A percentile compares a stretch with the other conserved stretches of the same genome.
These are phyloP conservation scores for Potorous gilbertii DNA, from an alignment of 2,797 vertebrate genomes.

Conservation along the genomic window DNA sequence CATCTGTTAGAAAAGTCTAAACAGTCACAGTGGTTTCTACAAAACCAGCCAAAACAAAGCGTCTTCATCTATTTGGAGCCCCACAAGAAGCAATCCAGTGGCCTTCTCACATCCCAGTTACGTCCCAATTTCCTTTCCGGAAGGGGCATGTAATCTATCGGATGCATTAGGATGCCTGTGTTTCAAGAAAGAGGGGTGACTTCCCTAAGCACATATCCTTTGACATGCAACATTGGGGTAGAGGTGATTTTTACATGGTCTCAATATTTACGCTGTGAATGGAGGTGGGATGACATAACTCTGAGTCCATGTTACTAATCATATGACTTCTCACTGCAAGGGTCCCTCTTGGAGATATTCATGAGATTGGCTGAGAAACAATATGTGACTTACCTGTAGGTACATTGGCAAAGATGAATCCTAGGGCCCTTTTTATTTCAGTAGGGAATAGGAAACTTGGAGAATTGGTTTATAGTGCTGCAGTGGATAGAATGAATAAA, in stretches of 20 bases:
- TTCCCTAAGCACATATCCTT: not conserved
- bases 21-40: not conserved
- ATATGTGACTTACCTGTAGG: not conserved
- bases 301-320: not conserved
- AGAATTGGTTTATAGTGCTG: not conserved
- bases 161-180: not conserved
- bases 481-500: not conserved
- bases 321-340: not conserved
- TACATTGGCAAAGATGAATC: not conserved
- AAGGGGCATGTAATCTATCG: not conserved
- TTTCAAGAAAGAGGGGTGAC: not conserved
- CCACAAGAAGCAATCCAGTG: not conserved
- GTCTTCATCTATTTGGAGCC: not conserved
- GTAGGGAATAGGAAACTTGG: not conserved
- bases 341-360: not conserved
- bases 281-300: not conserved
- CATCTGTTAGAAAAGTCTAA: not conserved
- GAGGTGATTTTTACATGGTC: not conserved
- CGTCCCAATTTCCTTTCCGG: not conserved
- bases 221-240: not conserved
- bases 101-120: not conserved
- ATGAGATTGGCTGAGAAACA: not conserved
- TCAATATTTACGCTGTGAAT: not conserved
- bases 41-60: not conserved
- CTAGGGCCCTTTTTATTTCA: not conserved